phyloP scores from a whole-genome alignment of 2,888 invertebrate species.

The Stomorhina lunata region DNA sequence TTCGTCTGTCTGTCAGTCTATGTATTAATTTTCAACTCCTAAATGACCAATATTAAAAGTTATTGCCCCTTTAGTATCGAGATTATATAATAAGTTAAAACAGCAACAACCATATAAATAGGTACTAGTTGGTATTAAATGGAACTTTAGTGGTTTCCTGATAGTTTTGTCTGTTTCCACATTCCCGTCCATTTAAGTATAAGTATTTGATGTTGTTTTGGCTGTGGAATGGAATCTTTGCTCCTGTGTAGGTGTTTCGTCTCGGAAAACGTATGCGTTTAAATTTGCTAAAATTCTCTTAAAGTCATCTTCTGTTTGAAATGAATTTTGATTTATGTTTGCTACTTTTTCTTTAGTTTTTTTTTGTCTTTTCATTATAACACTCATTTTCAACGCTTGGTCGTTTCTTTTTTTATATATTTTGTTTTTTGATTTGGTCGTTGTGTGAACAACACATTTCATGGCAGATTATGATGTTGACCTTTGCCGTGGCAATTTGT shows the following conservation, averaged over 20 bases:
- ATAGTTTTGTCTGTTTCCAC: neutral
- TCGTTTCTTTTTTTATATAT: conserved; percentile 54
- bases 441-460: conserved; percentile 45
- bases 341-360: conserved; percentile 61
- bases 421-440: no score
- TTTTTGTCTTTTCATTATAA: conserved; percentile 68
- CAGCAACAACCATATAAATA: neutral
- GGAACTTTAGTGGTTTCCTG: neutral
- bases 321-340: conserved; percentile 78
- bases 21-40: conserved; percentile 45
- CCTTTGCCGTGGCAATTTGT: conserved; percentile 71
- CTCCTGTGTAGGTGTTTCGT: conserved; percentile 66
- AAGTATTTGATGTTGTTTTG: neutral
- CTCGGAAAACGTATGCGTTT: conserved; percentile 50
- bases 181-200: conserved; percentile 13
- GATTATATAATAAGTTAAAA: conserved; percentile 32
- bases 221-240: conserved; percentile 11
- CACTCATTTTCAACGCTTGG: conserved; percentile 70
- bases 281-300: conserved; percentile 33
- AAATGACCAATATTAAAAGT: conserved; percentile 45
- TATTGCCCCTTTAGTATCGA: conserved; percentile 42
- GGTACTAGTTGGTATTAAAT: no score
- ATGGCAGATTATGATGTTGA: conserved; percentile 51
- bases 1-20: neutral
- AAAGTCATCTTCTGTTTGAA: conserved; percentile 67